Base-by-base conservation (phyloP, 2,888 invertebrate species). In the Tenthredo amoena region DNA sequence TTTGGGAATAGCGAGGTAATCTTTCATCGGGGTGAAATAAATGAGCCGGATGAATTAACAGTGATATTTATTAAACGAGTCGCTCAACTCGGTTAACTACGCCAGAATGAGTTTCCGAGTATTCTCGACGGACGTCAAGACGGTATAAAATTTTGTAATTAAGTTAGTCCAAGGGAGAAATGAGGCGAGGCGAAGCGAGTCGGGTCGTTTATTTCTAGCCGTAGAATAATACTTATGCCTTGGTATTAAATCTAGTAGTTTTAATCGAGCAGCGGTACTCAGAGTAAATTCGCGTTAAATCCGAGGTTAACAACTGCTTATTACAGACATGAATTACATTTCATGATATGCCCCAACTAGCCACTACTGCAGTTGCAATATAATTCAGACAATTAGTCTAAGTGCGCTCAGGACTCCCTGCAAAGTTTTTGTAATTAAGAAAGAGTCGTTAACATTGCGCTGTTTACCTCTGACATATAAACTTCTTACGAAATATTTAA, bases 21-120 rank as follows among this genome's bases (percentile, higher is more conserved):
- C 71, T 72, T 72, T n/a, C n/a, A 40, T 72, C n/a, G 37, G 55
- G 55, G 79, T 79, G 58, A 79, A 79, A 79, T 79, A 55, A 58
- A 37, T 79, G 79, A 58, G 21, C 18, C 12, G 55, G 34, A 76
- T 40, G 26, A 74, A 76, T 47, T 47, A 15, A 26, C 76, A 21
- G 21, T n/a, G 26, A 21, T 76, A 47, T 18, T 76, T 50, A 71
- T 71, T 37, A 76, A 43, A 47, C 43, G 26, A n/a, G 76, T 47
- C 76, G 3, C 26, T 15, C 47, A 31, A 50, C 26, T 37, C 34
- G 18, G 31, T n/a, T 79, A 79, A 79, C n/a, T 58, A n/a, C 55
- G 34, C 3, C 12, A 43, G 55, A 31, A 55, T 7, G 55, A 79
- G 79, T 79, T 34, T 5, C 47, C 47, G 76, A 40, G 43, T 47